A percentile compares a stretch with the other conserved stretches of the same genome.
phyloP scores from a whole-genome alignment of 2,113 vertebrate genomes.

The Ctenomys sociabilis region DNA sequence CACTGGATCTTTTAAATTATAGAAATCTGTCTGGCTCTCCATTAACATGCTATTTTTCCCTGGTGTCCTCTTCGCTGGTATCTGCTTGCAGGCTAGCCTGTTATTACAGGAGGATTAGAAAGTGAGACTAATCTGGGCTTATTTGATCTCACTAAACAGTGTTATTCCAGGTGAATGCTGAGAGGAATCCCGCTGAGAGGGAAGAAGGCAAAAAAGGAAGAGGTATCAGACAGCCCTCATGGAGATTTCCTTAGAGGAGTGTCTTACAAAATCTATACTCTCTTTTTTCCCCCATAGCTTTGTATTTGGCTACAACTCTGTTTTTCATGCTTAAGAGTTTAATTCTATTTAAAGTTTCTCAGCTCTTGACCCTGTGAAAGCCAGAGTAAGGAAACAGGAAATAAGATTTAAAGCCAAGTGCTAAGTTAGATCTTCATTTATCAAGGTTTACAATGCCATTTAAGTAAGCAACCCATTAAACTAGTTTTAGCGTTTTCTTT shows the following conservation, averaged over 20 bases:
- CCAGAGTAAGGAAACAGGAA: neutral
- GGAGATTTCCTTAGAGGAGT: conserved; percentile 16
- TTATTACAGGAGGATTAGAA: conserved; percentile 53
- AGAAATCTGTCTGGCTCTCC: neutral
- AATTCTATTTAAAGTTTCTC: conserved; percentile 56
- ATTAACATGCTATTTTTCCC: neutral
- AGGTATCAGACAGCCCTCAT: neutral
- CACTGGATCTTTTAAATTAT: neutral
- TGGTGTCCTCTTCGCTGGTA: neutral
- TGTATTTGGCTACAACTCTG: neutral
- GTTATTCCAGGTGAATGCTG: neutral
- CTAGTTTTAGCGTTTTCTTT: conserved; percentile 18
- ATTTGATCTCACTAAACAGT: neutral
- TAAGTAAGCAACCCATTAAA: conserved; percentile 43
- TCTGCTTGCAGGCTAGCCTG: neutral
- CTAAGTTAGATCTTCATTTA: neutral
- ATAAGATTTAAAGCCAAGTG: conserved; percentile 46
- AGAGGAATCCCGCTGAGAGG: neutral
- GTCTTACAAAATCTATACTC: conserved; percentile 45
- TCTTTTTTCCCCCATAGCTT: neutral
- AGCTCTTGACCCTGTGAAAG: neutral
- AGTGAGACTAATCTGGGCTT: conserved; percentile 53
- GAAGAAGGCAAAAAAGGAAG: neutral
- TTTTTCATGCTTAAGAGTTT: conserved; percentile 29
- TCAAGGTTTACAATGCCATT: neutral